Evolutionary conservation across 1,140 invertebrate genomes (phyloP), one percentile per base, ranked within the genome.

Genomic region (Harlomillsia oculata): DNA sequence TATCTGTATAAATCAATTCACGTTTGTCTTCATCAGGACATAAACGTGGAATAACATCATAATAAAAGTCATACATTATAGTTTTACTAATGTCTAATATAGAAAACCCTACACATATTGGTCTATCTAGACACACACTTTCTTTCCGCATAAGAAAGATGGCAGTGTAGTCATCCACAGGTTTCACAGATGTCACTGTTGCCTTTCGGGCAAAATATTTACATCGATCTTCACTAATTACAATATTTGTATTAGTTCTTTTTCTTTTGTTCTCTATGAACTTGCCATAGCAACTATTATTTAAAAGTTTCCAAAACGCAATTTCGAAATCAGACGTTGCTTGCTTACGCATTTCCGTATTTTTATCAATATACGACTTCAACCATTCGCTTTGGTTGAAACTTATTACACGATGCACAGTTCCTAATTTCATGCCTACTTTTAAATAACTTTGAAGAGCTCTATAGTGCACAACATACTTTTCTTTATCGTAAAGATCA

Each of bases 281-380:
- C 62, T 66, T 28, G 53, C 67, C 60, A 63, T 68, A 20, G 57
- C 50, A 3, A 26, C 23, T 34, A 52, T 68, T 68, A 18, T 62
- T 64, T 53, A 69, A 54, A n/a, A 68, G 40, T 54, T 69, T 69
- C 39, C 53, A 69, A 44, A 69, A 69, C 54, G 66, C 56, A 63
- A 67, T 67, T 46, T 68, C 20, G 16, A 57, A 50, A 26, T 50
- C 26, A 23, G 14, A 21, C 6, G 8, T 36, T 13, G 55, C 55
- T 2, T 0, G 0, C 3, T 43, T 28, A 25, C 55, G n/a, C 9
- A 13, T 28, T 3, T 26, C 13, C 11, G 48, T 56, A 39, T 55
- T 60, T 2, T 25, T 9, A 5, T 44, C 39, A 43, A 60, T 49
- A 56, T 44, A 60, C 0, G 1, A 18, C 21, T 45, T 26, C 48